These are phyloP conservation scores for Scylla paramamosain DNA, from an alignment of 1,140 invertebrate genomes.

Conservation along the genomic window DNA sequence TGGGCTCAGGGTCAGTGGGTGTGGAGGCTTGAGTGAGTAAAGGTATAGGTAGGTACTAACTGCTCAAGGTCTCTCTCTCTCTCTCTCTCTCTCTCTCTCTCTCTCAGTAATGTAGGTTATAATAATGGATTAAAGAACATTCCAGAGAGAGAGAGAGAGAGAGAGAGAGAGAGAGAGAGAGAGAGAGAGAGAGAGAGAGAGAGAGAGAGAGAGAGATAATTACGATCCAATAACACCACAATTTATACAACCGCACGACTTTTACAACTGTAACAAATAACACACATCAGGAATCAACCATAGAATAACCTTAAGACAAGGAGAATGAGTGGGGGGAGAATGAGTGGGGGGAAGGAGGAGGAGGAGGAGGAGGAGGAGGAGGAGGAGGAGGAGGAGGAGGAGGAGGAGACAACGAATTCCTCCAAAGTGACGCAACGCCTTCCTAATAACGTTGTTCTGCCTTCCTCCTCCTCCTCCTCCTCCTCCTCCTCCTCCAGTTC, in stretches of 20 bases:
- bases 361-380: not conserved
- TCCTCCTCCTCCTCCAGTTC: not conserved
- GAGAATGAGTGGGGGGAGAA: not conserved
- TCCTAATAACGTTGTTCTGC: not conserved
- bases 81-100: not conserved
- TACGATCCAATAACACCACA: not conserved
- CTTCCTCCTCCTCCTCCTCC: not conserved
- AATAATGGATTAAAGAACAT: not conserved
- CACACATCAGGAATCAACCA: not conserved
- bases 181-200: constrained; percentile 20
- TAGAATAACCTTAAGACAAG: not conserved
- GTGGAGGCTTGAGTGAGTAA: not conserved
- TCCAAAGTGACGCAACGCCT: not conserved
- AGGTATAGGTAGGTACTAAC: not conserved
- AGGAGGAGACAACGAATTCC: not conserved
- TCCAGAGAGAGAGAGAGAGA: not conserved
- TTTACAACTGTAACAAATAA: not conserved
- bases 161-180: constrained; percentile 20
- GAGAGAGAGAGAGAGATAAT: constrained; percentile 22
- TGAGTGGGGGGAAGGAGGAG: too few species aligned
- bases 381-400: too few species aligned
- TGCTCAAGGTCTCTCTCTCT: not conserved
- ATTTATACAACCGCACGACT: too few species aligned
- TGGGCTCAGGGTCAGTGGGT: not conserved
- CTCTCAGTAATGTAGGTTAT: not conserved